Evolutionary conservation across 2,113 vertebrate genomes (phyloP).

Genomic region (Mugil cephalus): DNA sequence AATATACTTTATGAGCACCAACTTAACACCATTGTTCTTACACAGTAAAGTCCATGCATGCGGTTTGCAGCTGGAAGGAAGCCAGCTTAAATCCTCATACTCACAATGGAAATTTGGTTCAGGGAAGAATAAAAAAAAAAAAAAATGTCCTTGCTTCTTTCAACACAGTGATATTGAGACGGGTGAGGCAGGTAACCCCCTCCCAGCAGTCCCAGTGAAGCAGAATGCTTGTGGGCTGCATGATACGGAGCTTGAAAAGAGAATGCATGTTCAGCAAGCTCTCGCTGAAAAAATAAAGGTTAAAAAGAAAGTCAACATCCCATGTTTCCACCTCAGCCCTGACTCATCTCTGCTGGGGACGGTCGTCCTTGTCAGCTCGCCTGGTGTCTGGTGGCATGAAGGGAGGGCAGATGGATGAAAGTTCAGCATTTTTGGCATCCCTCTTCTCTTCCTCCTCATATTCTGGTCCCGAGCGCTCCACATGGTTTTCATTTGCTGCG

Average conservation of each 20-base stretch:
- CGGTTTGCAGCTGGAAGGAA: constrained; percentile 46
- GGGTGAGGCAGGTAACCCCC: constrained; percentile 33
- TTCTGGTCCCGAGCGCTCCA: constrained; percentile 33
- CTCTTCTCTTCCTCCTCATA: constrained; percentile 24
- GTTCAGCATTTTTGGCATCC: constrained; percentile 39
- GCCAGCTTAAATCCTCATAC: constrained; percentile 17
- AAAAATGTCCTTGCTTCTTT: constrained; percentile 38
- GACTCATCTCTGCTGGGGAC: constrained; percentile 49
- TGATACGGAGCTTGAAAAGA: constrained; percentile 5
- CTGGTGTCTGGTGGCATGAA: constrained; percentile 38
- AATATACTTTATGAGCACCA: constrained; percentile 60
- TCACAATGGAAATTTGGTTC: constrained; percentile 24
- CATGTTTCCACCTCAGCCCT: constrained; percentile 27
- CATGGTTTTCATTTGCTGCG: constrained; percentile 45
- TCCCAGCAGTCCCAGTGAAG: constrained; percentile 11
- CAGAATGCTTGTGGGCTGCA: background rate
- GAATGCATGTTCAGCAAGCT: constrained; percentile 23
- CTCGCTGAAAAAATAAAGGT: constrained; percentile 41
- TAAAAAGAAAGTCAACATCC: constrained; percentile 34
- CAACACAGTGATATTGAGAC: constrained; percentile 1
- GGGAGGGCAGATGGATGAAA: constrained; percentile 22
- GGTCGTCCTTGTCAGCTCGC: constrained; percentile 33
- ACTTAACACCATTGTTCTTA: constrained; percentile 61
- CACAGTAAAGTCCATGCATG: constrained; percentile 47
- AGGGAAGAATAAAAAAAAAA: constrained; percentile 60